These are phyloP conservation scores for Melanotaenia duboulayi DNA, from an alignment of 2,113 vertebrate genomes.

Conservation along the genomic window DNA sequence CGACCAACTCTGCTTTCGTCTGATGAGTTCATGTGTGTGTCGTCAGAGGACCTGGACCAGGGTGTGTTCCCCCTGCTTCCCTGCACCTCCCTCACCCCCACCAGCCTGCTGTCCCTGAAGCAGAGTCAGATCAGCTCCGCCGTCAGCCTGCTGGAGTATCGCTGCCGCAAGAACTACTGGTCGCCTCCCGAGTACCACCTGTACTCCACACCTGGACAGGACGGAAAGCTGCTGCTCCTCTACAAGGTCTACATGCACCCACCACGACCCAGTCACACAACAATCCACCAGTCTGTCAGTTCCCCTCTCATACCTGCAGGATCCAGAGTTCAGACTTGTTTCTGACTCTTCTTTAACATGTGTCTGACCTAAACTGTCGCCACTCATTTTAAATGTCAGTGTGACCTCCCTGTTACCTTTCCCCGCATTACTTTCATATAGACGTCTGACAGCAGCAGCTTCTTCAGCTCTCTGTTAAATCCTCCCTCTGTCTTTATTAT, in stretches of 20 bases:
- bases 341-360: background rate
- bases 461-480: background rate
- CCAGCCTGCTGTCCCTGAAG: slow-evolving; percentile 88
- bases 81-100: slow-evolving; percentile 86
- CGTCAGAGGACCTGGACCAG: slow-evolving; percentile 79
- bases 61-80: slow-evolving; percentile 85
- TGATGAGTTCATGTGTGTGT: background rate
- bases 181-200: slow-evolving; percentile 90
- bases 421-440: background rate
- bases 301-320: too few species aligned
- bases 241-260: slow-evolving; percentile 59
- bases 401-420: background rate
- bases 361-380: background rate
- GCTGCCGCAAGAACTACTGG: slow-evolving; percentile 92
- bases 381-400: background rate
- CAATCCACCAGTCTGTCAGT: too few species aligned
- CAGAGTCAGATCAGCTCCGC: slow-evolving; percentile 89
- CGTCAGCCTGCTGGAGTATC: slow-evolving; percentile 90
- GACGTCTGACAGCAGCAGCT: too few species aligned
- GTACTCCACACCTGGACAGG: slow-evolving; percentile 85
- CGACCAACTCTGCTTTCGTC: too few species aligned
- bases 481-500: too few species aligned
- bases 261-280: too few species aligned
- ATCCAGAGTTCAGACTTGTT: background rate
- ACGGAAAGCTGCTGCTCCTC: slow-evolving; percentile 55